Conservation (phyloP, 1,140 invertebrate species). For the Caenorhabditis remanei region DNA sequence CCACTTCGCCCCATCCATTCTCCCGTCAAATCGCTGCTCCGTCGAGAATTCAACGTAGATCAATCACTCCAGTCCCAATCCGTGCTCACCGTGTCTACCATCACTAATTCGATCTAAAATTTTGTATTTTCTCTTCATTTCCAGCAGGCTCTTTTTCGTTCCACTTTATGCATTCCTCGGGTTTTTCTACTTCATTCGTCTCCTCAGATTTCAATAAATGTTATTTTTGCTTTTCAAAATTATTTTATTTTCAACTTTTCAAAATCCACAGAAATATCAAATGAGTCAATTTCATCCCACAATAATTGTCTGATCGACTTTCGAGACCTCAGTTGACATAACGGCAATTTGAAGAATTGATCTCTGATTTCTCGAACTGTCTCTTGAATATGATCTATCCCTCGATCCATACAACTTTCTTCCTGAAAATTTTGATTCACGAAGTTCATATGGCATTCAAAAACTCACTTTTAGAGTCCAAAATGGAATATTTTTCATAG, state of each 20-base stretch:
- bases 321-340: constrained; percentile 8
- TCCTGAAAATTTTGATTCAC: background rate
- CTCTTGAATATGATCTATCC: background rate
- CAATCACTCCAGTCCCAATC: constrained; percentile 41
- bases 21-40: constrained; percentile 47
- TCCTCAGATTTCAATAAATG: constrained; percentile 1
- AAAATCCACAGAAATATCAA: background rate
- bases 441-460: background rate
- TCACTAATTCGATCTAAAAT: background rate
- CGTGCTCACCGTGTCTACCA: constrained; percentile 40
- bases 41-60: constrained; percentile 45
- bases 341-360: background rate
- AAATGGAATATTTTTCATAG: background rate
- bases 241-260: constrained; percentile 8
- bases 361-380: background rate
- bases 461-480: background rate
- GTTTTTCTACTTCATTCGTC: constrained; percentile 31
- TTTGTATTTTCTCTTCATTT: background rate
- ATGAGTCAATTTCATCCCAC: constrained; percentile 17
- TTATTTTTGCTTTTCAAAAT: background rate
- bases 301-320: constrained; percentile 3
- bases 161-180: constrained; percentile 48
- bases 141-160: background rate
- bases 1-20: constrained; percentile 11
- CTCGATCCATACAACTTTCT: background rate